Conservation (phyloP, 2,797 vertebrate species). For the Molossus molossus region DNA sequence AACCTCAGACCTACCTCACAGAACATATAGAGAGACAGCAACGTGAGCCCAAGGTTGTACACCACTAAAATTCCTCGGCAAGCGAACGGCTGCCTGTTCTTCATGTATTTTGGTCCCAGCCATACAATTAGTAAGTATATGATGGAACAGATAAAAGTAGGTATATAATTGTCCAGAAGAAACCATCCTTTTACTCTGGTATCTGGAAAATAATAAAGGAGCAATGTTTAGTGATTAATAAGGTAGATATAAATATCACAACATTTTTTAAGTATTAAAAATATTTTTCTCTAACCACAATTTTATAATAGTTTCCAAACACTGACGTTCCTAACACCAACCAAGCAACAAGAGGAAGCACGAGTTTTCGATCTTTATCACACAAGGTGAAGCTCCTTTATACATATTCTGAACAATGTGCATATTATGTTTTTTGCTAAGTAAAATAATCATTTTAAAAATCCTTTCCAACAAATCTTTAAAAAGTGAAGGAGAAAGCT, state of each 20-base stretch:
- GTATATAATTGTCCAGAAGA: slow-evolving; percentile 95
- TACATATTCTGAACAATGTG: slow-evolving; percentile 49
- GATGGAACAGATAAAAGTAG: slow-evolving; percentile 94
- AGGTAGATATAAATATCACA: not conserved
- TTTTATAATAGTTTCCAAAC: slow-evolving; percentile 24
- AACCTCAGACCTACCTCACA: slow-evolving; percentile 93
- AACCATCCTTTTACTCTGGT: slow-evolving; percentile 96
- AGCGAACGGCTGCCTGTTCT: slow-evolving; percentile 92
- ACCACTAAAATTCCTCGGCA: slow-evolving; percentile 94
- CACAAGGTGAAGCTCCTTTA: slow-evolving; percentile 24
- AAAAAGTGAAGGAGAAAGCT: slow-evolving; percentile 32
- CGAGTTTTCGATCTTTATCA: not conserved
- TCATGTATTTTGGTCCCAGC: slow-evolving; percentile 98
- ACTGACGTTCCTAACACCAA: not conserved
- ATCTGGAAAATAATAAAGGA: slow-evolving; percentile 92
- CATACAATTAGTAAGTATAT: slow-evolving; percentile 97
- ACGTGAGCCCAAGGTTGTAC: slow-evolving; percentile 96
- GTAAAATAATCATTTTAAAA: slow-evolving; percentile 70
- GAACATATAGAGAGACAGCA: slow-evolving; percentile 98
- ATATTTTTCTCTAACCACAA: slow-evolving; percentile 10
- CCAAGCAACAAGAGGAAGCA: not conserved
- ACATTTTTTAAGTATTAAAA: slow-evolving; percentile 61
- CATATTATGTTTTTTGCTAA: slow-evolving; percentile 62
- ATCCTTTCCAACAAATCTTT: slow-evolving; percentile 38
- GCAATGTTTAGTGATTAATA: slow-evolving; percentile 57